Evolutionary conservation across 2,113 vertebrate species (phyloP).

Genomic region (Corapipo altera): DNA sequence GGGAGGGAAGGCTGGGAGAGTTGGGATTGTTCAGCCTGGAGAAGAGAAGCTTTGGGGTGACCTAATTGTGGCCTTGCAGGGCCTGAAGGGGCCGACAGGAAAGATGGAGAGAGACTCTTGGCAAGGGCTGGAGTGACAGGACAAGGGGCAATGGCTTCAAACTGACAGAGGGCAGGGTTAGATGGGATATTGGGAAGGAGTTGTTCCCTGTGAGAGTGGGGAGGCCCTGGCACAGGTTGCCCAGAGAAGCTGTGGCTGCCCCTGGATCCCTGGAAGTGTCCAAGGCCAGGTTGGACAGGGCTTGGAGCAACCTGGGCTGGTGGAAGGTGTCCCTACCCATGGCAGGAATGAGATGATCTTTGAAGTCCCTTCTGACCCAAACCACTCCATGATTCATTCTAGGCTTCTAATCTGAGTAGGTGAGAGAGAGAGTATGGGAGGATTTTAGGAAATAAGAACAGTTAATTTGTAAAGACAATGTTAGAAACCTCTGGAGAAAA

Average conservation of each 20-base stretch:
- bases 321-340: neutral
- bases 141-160: neutral
- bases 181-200: neutral
- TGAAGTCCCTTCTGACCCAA: rapidly evolving
- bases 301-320: neutral
- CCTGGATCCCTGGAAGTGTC: neutral
- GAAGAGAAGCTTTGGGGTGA: neutral
- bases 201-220: neutral
- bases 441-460: conserved; percentile 69
- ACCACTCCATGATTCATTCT: neutral
- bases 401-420: conserved; percentile 49
- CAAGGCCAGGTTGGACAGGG: neutral
- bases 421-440: conserved; percentile 52
- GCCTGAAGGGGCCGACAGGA: neutral
- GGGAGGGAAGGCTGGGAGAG: neutral
- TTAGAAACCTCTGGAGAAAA: neutral
- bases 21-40: neutral
- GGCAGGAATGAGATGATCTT: rapidly evolving
- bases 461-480: conserved; percentile 20
- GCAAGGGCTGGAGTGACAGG: neutral
- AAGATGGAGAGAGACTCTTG: neutral
- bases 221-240: neutral
- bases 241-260: neutral
- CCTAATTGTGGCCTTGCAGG: neutral
- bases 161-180: neutral